Evolutionary conservation across 2,888 invertebrate species (phyloP).

Genomic region (Lithosia quadra): DNA sequence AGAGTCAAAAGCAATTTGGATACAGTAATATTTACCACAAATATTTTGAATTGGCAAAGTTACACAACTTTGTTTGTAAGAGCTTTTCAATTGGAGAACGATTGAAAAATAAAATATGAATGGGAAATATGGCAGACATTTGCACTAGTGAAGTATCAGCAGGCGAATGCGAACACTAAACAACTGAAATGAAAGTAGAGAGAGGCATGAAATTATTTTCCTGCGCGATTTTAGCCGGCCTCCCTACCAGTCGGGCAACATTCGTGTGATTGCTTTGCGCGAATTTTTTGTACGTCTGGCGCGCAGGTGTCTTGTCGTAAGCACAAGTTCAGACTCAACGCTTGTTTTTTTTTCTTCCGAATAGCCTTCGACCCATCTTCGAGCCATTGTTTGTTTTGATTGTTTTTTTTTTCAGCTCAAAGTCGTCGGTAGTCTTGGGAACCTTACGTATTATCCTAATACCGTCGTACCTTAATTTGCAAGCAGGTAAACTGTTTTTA

Average conservation of each 20-base stretch:
- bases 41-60: conserved; percentile 3
- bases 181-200: conserved; percentile 56
- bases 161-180: conserved; percentile 45
- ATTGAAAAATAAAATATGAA: conserved; percentile 21
- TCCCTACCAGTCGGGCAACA: conserved; percentile 20
- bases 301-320: conserved; percentile 75
- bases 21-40: not conserved
- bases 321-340: conserved; percentile 59
- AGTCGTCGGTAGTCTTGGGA: conserved; percentile 50
- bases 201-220: conserved; percentile 63
- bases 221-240: conserved; percentile 55
- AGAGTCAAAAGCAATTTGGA: not conserved
- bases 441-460: conserved; percentile 38
- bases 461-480: conserved; percentile 42
- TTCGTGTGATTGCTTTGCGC: conserved; percentile 62
- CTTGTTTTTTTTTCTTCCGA: conserved; percentile 63
- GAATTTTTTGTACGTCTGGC: conserved; percentile 79
- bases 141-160: conserved; percentile 46
- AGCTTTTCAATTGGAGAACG: conserved; percentile 8
- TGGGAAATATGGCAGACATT: conserved; percentile 49
- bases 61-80: conserved; percentile 1
- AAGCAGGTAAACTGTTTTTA: conserved; percentile 34
- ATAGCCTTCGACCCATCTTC: conserved; percentile 67
- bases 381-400: conserved; percentile 71
- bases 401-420: conserved; percentile 65